Evolutionary conservation across 2,888 invertebrate species (phyloP).

Genomic region (Villa cingulata): DNA sequence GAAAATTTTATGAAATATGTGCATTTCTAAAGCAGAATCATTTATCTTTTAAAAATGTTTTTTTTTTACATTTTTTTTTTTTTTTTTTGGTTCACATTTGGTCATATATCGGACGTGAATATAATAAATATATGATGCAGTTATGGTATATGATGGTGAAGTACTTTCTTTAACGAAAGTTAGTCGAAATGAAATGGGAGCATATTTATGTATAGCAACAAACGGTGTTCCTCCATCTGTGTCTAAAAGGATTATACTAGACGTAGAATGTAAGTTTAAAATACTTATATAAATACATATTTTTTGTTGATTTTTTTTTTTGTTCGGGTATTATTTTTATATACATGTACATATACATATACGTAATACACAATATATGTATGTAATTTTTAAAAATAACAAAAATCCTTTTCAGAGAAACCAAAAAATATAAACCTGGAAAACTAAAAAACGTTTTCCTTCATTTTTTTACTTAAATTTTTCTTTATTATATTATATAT

Average conservation of each 20-base stretch:
- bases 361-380: too few relatives aligned
- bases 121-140: conserved; percentile 43
- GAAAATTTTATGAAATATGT: too few relatives aligned
- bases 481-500: too few relatives aligned
- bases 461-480: too few relatives aligned
- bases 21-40: too few relatives aligned
- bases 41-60: too few relatives aligned
- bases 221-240: conserved; percentile 84
- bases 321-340: background rate
- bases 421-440: too few relatives aligned
- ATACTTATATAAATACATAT: conserved; percentile 3
- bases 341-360: too few relatives aligned
- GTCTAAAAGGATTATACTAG: conserved; percentile 81
- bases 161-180: conserved; percentile 73
- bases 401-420: too few relatives aligned
- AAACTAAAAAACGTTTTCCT: too few relatives aligned
- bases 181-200: conserved; percentile 59
- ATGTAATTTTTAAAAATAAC: too few relatives aligned
- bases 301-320: conserved; percentile 4
- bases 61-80: conserved; percentile 2
- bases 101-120: background rate
- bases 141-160: conserved; percentile 71
- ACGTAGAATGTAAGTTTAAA: conserved; percentile 62
- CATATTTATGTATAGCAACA: conserved; percentile 39
- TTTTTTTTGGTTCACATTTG: conserved; percentile 3